A percentile compares a stretch with the other conserved stretches of the same genome.
These are phyloP conservation scores for Onychorhynchus coronatus DNA, from an alignment of 2,113 vertebrate genomes.

Conservation along the genomic window DNA sequence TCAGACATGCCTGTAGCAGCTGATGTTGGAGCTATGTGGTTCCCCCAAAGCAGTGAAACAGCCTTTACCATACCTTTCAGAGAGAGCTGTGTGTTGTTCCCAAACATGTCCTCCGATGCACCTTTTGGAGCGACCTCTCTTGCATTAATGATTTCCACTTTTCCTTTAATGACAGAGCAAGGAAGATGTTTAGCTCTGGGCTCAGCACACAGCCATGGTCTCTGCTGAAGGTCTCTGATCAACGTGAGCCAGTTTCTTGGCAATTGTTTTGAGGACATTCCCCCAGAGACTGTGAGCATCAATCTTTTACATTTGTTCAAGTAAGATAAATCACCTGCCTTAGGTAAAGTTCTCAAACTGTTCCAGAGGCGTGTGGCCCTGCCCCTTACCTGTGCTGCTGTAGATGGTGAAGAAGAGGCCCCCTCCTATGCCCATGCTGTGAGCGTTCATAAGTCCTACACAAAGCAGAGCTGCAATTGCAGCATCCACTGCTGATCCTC, in stretches of 20 bases:
- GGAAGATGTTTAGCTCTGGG: not conserved
- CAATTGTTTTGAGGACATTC: not conserved
- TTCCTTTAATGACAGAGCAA: constrained; percentile 73
- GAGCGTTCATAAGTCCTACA: constrained; percentile 86
- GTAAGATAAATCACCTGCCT: not conserved
- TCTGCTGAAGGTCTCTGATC: not conserved
- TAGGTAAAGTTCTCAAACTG: not conserved
- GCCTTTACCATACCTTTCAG: constrained; percentile 75
- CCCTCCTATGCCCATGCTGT: constrained; percentile 95
- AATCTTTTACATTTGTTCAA: not conserved
- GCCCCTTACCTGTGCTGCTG: constrained; percentile 77
- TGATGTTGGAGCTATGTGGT: not conserved
- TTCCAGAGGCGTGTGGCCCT: not conserved
- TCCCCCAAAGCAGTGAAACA: not conserved
- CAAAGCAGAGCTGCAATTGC: constrained; percentile 89
- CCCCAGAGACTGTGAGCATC: not conserved
- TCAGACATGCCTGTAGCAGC: not conserved
- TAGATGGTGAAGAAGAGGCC: constrained; percentile 92
- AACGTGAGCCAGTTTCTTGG: not conserved
- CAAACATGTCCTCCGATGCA: constrained; percentile 82
- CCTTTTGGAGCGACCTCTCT: constrained; percentile 84
- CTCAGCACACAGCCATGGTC: not conserved
- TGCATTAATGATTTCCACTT: constrained; percentile 87
- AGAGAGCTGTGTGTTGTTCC: constrained; percentile 76
- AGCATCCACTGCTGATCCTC: constrained; percentile 89